These are phyloP conservation scores for Pseudanteris insignis DNA, from an alignment of 2,888 invertebrate species.

Conservation along the genomic window DNA sequence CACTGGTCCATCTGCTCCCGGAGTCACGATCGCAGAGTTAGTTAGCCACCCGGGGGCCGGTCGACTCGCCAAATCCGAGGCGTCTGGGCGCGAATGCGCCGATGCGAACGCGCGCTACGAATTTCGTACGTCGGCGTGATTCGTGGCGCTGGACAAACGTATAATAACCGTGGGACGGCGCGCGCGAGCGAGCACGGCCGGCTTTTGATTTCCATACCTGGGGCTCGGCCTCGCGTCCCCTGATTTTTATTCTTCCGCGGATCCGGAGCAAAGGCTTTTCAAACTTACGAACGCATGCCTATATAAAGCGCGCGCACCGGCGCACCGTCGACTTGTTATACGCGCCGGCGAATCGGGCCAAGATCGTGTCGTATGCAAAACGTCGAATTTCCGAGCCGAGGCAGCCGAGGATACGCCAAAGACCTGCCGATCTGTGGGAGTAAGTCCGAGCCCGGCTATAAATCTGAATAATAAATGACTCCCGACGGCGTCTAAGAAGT, in stretches of 20 bases:
- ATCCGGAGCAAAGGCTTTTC: conserved; percentile 44
- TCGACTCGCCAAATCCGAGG: too few species aligned
- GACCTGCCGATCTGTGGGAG: conserved; percentile 66
- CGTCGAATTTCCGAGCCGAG: conserved; percentile 64
- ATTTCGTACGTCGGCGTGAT: conserved; percentile 32
- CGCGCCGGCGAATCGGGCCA: conserved; percentile 56
- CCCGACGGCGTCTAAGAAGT: conserved; percentile 66
- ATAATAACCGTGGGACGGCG: conserved; percentile 31
- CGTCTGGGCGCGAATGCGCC: too few species aligned
- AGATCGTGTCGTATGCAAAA: conserved; percentile 67
- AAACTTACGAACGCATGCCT: conserved; percentile 48
- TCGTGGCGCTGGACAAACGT: too few species aligned
- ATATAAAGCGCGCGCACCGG: conserved; percentile 50
- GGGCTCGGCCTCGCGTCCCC: conserved; percentile 26
- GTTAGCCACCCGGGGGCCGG: too few species aligned
- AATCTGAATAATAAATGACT: conserved; percentile 67
- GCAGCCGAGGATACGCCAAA: conserved; percentile 54
- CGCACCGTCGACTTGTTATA: conserved; percentile 59
- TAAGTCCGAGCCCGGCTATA: conserved; percentile 64
- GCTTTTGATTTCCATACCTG: conserved; percentile 41
- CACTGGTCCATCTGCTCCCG: too few species aligned
- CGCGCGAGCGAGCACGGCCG: conserved; percentile 11
- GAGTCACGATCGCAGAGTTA: too few species aligned
- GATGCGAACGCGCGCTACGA: too few species aligned
- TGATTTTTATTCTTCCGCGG: conserved; percentile 49